Base-by-base conservation (phyloP, 2,113 vertebrate genomes). In the Phylloscopus whistleri region DNA sequence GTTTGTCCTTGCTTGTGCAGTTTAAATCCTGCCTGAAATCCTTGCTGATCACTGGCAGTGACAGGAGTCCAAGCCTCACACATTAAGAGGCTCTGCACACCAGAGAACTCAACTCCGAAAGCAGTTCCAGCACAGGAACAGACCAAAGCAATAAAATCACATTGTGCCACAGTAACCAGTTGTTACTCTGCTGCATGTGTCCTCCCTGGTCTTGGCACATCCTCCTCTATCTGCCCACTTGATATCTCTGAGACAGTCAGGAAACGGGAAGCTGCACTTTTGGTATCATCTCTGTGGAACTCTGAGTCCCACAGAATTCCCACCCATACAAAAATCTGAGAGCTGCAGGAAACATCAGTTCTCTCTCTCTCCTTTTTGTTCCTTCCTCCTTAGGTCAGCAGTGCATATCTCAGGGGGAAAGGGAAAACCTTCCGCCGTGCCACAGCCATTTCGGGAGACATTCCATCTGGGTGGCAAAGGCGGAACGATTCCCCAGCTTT, bases 401-500 rank as follows among this genome's bases (percentile, higher is more conserved):
- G 51, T 3, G 49, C 10, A 0, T 17, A 13, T 33, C 13, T 66
- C 20, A 9, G n/a, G 49, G 23, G 6, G 10, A 60, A 37, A 55
- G 31, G 12, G 13, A 66, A 80, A 86, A 39, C 11, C 10, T 64
- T 9, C 8, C 6, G 10, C 28, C 33, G 6, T 2, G 23, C 2
- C 70, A 22, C 43, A 48, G 2, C 11, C 13, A 1, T 5, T 28
- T 9, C 23, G 19, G 33, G 31, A 69, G 11, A 16, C 8, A 4
- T 1, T 27, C 16, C 30, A 7, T 4, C 2, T 1, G n/a, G 3
- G 22, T 10, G 41, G 55, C 37, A 18, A 17, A 52, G 35, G 21
- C 5, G 26, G 37, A 35, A 16, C 16, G 58, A 10, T 6, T 55
- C 22, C 21, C 20, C 1, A 3, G 9, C 23, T 46, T 58, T 44